Base-by-base conservation (phyloP, 2,113 vertebrate species). In the Ariopsis seemanni region DNA sequence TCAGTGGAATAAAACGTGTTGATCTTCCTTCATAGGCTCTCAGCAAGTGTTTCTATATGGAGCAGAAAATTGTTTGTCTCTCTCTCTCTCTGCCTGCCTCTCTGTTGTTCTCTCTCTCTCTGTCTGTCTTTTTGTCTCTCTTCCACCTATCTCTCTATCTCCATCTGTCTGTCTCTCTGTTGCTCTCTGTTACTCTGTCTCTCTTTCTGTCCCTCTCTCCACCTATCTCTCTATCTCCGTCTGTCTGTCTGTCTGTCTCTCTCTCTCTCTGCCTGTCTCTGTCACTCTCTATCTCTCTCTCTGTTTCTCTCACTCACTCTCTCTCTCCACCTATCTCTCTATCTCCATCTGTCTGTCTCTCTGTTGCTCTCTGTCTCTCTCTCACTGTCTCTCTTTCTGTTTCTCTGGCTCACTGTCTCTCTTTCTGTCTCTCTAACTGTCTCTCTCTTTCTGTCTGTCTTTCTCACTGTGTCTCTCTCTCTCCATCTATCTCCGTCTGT, bases 1-100 rank as follows among this genome's bases (percentile, higher is more conserved):
- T 90, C 89, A n/a, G 82, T 63, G 82, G 87, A 57, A 85, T 90
- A 69, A 88, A 77, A 75, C 34, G 63, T 85, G 89, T 90, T 89
- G 85, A 85, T 87, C 78, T 88, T 90, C 67, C 67, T 71, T 86
- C 42, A 63, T 72, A 72, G 79, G 25, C 84, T 65, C 82, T 65
- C 87, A 82, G 85, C 75, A 90, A 88, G 84, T 88, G 85, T 88
- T 86, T 90, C 71, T 65, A 86, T 79, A 84, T 65, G 5, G 57
- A 88, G 75, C 67, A 34, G 86, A 87, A 75, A 75, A 82, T 81
- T 58, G 63, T 83, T 62, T 78, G 5, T 65, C 18, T 86, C 15
- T 22, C 85, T 34, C 74, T 79, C 42, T 58, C 22, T 22, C 52
- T 67, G n/a, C 42, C 42, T 42, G 42, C 42, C 34, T 77, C 69